These are phyloP conservation scores for Lerista edwardsae DNA, from an alignment of 2,797 vertebrate species.

Conservation along the genomic window DNA sequence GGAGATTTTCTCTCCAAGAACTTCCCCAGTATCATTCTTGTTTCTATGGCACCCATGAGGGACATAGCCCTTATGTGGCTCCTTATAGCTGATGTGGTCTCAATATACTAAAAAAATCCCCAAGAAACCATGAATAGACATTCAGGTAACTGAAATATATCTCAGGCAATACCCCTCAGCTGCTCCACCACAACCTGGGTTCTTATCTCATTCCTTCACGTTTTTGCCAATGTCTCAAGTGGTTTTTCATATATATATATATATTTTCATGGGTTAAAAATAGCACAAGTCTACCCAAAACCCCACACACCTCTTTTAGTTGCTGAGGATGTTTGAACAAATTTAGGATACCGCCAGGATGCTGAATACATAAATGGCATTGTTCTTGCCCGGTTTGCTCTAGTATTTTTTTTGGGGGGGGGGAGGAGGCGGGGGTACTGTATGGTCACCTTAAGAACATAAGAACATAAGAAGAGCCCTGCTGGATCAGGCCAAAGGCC, in stretches of 20 bases:
- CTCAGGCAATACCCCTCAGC: neutral
- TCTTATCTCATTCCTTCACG: neutral
- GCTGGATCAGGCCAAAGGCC: no score
- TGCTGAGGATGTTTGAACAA: no score
- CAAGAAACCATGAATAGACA: neutral
- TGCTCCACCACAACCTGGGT: neutral
- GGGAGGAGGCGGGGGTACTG: no score
- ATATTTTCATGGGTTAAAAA: no score
- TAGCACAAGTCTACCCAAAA: no score
- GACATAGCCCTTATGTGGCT: neutral
- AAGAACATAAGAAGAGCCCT: no score
- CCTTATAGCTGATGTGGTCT: neutral
- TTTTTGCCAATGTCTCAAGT: neutral
- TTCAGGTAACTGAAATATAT: neutral
- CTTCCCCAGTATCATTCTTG: neutral
- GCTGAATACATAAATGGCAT: no score
- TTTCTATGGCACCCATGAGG: slow-evolving; percentile 7
- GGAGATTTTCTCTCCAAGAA: neutral
- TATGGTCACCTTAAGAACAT: no score
- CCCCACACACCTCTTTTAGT: no score
- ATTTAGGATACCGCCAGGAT: no score
- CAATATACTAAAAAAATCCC: neutral
- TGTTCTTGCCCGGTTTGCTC: no score
- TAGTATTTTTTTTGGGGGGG: no score
- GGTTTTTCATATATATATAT: neutral